Conservation (phyloP, 2,888 invertebrate genomes). For the Philonicus albiceps region DNA sequence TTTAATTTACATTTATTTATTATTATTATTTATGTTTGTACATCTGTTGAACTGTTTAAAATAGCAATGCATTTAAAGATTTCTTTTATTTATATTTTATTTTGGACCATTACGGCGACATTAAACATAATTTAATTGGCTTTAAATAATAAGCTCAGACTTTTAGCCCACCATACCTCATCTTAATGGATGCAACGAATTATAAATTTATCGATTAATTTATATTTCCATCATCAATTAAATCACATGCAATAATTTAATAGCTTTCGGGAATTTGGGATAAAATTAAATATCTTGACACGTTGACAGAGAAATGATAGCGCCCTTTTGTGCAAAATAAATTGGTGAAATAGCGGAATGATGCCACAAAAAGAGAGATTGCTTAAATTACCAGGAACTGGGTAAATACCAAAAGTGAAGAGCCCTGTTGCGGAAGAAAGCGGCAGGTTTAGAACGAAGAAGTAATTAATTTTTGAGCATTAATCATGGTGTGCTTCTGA, state of each 20-base stretch:
- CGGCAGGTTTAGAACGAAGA: neutral
- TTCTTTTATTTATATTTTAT: neutral
- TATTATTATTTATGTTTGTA: too few species aligned
- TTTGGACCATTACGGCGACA: too few species aligned
- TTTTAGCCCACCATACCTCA: neutral
- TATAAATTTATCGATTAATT: neutral
- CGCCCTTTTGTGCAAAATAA: neutral
- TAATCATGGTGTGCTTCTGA: neutral
- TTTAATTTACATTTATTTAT: too few species aligned
- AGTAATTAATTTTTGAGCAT: neutral
- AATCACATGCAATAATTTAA: neutral
- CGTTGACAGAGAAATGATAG: neutral
- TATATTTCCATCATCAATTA: neutral
- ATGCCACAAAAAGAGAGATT: neutral
- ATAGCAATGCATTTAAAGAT: neutral
- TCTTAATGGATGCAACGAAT: neutral
- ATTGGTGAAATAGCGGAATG: neutral
- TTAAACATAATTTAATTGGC: neutral
- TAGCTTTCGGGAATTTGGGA: neutral
- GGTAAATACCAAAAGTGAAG: neutral
- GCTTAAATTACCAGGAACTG: neutral
- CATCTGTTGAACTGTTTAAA: neutral
- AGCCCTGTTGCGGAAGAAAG: neutral
- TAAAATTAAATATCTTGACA: neutral
- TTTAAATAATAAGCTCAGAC: neutral